These are phyloP conservation scores for Apostichopus californicus DNA, from an alignment of 35 echinoderm and acorn worm genomes.

Conservation along the genomic window DNA sequence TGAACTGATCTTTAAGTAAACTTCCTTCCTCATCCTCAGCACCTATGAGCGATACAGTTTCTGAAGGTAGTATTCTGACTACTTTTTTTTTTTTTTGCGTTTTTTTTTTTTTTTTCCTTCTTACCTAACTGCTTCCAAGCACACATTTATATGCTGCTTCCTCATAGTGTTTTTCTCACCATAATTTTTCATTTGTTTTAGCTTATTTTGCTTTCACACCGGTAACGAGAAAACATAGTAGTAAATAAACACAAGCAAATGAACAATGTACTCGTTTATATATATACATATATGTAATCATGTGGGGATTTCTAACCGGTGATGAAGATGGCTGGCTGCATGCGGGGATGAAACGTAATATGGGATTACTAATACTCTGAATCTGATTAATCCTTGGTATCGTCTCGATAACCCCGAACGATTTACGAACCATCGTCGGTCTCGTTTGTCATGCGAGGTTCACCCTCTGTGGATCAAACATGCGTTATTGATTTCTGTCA, in stretches of 20 bases:
- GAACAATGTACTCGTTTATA: too few species aligned
- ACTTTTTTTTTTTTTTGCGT: background rate
- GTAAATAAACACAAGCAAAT: too few species aligned
- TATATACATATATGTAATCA: background rate
- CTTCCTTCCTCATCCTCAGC: slow-evolving; percentile 43
- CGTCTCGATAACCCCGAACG: too few species aligned
- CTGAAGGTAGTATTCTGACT: slow-evolving; percentile 29
- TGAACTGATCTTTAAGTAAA: background rate
- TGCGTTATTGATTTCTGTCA: too few species aligned
- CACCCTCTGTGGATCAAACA: too few species aligned
- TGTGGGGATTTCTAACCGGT: background rate
- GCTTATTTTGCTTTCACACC: background rate
- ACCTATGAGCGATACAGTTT: slow-evolving; percentile 16
- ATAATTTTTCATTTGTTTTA: background rate
- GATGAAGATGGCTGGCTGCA: background rate
- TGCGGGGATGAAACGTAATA: background rate
- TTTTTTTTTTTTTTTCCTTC: background rate
- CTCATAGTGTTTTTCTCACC: background rate
- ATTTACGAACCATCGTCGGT: too few species aligned
- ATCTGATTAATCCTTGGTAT: background rate
- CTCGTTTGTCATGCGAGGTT: too few species aligned
- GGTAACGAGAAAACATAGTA: too few species aligned
- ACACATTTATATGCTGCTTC: too few species aligned
- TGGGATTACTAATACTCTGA: background rate
- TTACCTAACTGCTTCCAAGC: background rate